Evolutionary conservation across 2,888 invertebrate genomes (phyloP), one percentile per base, ranked within the genome.

Genomic region (Apotomis turbidana): DNA sequence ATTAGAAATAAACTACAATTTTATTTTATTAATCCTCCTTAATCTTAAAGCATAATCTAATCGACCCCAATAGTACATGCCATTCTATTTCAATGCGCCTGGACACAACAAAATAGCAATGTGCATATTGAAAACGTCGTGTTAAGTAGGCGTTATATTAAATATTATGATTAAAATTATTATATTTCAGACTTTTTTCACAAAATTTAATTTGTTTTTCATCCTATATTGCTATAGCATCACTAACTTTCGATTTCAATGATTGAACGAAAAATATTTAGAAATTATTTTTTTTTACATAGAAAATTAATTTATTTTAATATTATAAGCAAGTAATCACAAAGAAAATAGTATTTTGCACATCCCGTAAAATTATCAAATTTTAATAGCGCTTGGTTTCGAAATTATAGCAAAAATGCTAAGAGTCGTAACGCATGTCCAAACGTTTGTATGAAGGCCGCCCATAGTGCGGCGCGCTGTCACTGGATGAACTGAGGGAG

Each of bases 381-480:
- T 5, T 8, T 44, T 0, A 6, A 44, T 8, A 8, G 44, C 44
- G 5, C 8, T 5, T 44, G 1, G 4, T 44, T 44, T 44, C 8
- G 44, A 44, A 44, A 44, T 44, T 44, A 44, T 44, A 44, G 44
- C 44, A 8, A 44, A 44, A 44, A 44, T 44, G 8, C 44, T 44
- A 44, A 44, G 44, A 5, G 44, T 8, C 44, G 1, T 6, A 44
- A 44, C 44, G 44, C 44, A 1, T 44, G 49, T 49, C 49, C 49
- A 49, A 0, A 0, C 49, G 10, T 10, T 10, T 49, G 9, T 49
- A 49, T 49, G 49, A 41, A 41, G 41, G 5, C 41, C 41, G 41
- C 41, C 41, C 41, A 41, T 41, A 41, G 41, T 41, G 41, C 41
- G 51, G 9, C 38, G 74, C n/a, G n/a, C n/a, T n/a, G n/a, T n/a